Percentiles rank a stretch among this genome's conserved stretches.
These are phyloP conservation scores for Gadus macrocephalus DNA, from an alignment of 2,113 vertebrate species.

Conservation along the genomic window DNA sequence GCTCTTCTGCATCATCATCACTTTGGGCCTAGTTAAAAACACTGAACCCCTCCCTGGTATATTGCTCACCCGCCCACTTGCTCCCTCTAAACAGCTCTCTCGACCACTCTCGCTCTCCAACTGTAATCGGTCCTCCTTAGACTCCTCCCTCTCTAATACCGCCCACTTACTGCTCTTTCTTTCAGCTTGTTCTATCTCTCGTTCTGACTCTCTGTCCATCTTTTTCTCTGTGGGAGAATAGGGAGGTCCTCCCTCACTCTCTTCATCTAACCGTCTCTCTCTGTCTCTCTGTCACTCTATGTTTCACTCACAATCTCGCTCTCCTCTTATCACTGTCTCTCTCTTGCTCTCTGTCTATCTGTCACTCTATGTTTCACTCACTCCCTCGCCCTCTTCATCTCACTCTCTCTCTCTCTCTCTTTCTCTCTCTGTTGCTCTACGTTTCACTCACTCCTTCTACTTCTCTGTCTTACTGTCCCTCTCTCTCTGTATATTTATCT, in stretches of 20 bases:
- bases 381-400: background rate
- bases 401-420: background rate
- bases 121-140: background rate
- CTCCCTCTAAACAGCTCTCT: background rate
- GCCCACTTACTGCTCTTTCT: conserved; percentile 3
- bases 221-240: background rate
- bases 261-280: background rate
- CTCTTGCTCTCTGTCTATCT: background rate
- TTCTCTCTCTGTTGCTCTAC: too few species aligned
- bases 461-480: too few species aligned
- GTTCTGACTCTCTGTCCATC: background rate
- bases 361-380: background rate
- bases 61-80: background rate
- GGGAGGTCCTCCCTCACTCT: background rate
- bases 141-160: conserved; percentile 29
- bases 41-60: conserved; percentile 26
- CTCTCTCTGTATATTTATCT: too few species aligned
- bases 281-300: background rate
- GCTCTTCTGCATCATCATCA: conserved; percentile 91
- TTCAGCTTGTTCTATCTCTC: background rate
- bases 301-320: background rate
- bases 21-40: conserved; percentile 73
- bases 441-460: too few species aligned
- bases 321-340: background rate
- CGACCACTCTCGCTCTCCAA: background rate